These are phyloP conservation scores for Nematopogon swammerdamellus DNA, from an alignment of 2,888 invertebrate genomes.

Conservation along the genomic window DNA sequence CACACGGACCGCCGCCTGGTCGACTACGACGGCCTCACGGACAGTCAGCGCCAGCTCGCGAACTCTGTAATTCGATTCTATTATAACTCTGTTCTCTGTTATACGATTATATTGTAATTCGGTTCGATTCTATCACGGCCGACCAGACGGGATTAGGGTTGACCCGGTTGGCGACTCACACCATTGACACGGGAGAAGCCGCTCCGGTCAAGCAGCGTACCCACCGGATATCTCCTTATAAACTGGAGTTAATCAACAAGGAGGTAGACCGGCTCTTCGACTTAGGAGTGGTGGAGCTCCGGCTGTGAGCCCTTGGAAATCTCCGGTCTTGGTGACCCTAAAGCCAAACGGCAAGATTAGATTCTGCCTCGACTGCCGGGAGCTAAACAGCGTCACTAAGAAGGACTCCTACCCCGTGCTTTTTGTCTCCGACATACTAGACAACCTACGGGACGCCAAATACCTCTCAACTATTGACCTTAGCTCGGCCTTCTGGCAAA, in stretches of 20 bases:
- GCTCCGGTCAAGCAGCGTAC: constrained; percentile 8
- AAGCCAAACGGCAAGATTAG: constrained; percentile 13
- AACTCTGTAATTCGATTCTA: background rate
- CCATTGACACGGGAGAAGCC: constrained; percentile 2
- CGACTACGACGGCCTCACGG: background rate
- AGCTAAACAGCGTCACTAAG: constrained; percentile 6
- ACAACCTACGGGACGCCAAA: constrained; percentile 15
- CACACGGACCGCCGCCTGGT: background rate
- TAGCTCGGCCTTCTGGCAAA: constrained; percentile 9
- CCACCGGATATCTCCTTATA: constrained; percentile 9
- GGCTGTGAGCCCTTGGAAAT: constrained; percentile 14
- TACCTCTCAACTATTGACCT: constrained; percentile 14
- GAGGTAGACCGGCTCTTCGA: constrained; percentile 14
- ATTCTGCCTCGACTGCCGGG: constrained; percentile 11
- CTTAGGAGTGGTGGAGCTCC: constrained; percentile 13
- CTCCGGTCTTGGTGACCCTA: constrained; percentile 14
- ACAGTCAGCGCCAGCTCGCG: background rate
- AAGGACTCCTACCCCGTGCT: constrained; percentile 11
- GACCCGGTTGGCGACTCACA: constrained; percentile 5
- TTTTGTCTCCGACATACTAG: constrained; percentile 15
- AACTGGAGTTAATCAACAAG: constrained; percentile 6
- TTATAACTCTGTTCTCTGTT: too few relatives aligned
- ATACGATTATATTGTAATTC: too few relatives aligned
- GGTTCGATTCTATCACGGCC: background rate
- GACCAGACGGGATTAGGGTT: constrained; percentile 4